Evolutionary conservation across 1,140 invertebrate species (phyloP).

Genomic region (Solen grandis): DNA sequence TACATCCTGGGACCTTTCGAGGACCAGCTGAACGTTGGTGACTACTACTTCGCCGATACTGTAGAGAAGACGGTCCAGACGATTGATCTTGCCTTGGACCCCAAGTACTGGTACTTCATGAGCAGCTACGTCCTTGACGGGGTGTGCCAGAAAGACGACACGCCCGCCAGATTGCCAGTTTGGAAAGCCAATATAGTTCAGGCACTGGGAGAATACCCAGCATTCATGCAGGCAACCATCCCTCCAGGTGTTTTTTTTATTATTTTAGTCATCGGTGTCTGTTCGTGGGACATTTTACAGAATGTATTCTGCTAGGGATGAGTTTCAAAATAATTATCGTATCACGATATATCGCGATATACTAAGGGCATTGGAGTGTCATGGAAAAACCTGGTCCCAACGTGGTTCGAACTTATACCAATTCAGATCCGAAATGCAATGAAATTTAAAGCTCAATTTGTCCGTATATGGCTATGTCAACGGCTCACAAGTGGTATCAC

Average conservation of each 20-base stretch:
- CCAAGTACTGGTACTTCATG: constrained; percentile 55
- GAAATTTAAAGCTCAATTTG: too few species aligned
- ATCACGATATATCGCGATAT: too few species aligned
- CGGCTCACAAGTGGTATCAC: too few species aligned
- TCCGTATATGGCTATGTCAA: too few species aligned
- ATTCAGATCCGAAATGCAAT: too few species aligned
- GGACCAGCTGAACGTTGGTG: constrained; percentile 50
- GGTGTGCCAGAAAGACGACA: constrained; percentile 22
- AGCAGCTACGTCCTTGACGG: neutral
- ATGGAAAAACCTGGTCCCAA: too few species aligned
- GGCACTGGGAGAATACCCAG: constrained; percentile 23
- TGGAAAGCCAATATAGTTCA: constrained; percentile 34
- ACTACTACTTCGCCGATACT: constrained; percentile 54
- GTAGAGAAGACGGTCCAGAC: constrained; percentile 55
- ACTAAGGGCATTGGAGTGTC: too few species aligned
- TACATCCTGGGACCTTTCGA: constrained; percentile 55
- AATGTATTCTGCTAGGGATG: neutral
- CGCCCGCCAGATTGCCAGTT: constrained; percentile 46
- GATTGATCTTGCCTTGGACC: constrained; percentile 50
- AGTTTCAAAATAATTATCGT: too few species aligned
- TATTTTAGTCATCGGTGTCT: neutral
- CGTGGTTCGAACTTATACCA: too few species aligned
- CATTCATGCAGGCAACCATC: constrained; percentile 7
- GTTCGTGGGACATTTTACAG: neutral
- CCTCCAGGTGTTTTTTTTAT: constrained; percentile 1